Base-by-base conservation (phyloP, 2,113 vertebrate genomes). In the Gambusia holbrooki region DNA sequence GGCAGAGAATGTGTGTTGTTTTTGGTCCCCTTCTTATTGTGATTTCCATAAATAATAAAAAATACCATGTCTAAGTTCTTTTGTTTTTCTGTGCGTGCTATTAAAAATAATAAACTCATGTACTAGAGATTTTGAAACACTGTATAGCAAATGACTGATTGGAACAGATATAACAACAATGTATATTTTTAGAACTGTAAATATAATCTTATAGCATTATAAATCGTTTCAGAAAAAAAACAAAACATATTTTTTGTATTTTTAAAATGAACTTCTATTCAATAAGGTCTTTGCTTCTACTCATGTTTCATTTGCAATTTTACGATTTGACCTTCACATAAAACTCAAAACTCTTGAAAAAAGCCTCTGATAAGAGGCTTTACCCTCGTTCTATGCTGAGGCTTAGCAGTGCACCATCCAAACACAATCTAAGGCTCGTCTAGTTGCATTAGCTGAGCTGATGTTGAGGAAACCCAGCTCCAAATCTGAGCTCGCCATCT, bases 381-480 rank as follows among this genome's bases (percentile, higher is more conserved):
- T 71, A 58, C 72, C 29, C 66, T 17, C 19, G 71, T 66, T 64
- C 60, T 62, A 74, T 65, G 76, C 67, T 27, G 29, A 70, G 67
- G 72, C 73, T 62, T 74, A 62, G 42, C 80, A 74, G 67, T 33
- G 28, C 68, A 65, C 42, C 80, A 66, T 25, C 74, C 40, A 62
- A 80, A 71, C 63, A 73, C 79, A 81, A 42, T 82, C 78, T 58
- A 30, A 79, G 60, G 37, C 32, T 12, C n/a, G 71, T 80, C 75
- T 78, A 60, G 75, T 76, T 80, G 78, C 71, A 86, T 84, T 69
- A 83, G 73, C 51, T 27, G 51, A 61, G 45, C 15, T 9, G 15
- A 71, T 22, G 67, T 61, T 4, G 69, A 81, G 76, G 80, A 82
- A 86, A 84, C 70, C 72, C 74, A 70, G 70, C 66, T 69, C 62